Base-by-base conservation (phyloP, 2,888 invertebrate species). In the Lydus trimaculatus region DNA sequence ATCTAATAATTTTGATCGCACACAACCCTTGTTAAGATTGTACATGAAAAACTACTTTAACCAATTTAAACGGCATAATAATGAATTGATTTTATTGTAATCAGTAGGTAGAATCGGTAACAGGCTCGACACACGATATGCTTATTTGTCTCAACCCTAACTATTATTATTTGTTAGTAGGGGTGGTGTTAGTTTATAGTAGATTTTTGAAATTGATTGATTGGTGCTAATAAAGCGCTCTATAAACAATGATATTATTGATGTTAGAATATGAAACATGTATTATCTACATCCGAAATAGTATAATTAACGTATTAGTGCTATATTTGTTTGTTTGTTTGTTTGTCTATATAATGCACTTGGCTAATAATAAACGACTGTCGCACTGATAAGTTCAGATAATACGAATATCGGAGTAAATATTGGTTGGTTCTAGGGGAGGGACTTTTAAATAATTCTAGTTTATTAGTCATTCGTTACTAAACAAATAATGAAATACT, bases 41-140 rank as follows among this genome's bases (percentile, higher is more conserved):
- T 70, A 80, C 80, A 80, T 73, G 80, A 80, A 79, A 79, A 80
- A 77, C 77, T 80, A 80, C 80, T 80, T 78, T 78, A 73, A 69
- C 76, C 80, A 80, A 80, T 80, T 28, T 80, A 78, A 79, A 77
- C 68, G 75, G 71, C 78, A 73, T 73, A 76, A 79, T 80, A 80
- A 80, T 79, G 79, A 80, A 80, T 79, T 79, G 79, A 78, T 79
- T 80, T 75, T 56, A 74, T 62, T 52, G 23, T 76, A 77, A 80
- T 80, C 79, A 67, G 56, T 28, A 28, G 58, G 64, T 60, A 61
- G 71, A 74, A 79, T 78, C 78, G 75, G 52, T 52, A 52, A 52
- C 52, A 52, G 25, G 25, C 52, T 61, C 73, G 76, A 79, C 76
- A 79, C 80, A 79, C 78, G 79, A 79, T 79, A 80, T 71, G 74